Evolutionary conservation across 2,888 invertebrate species (phyloP), one percentile per base, ranked within the genome.

Genomic region (Diplolepis rosae): DNA sequence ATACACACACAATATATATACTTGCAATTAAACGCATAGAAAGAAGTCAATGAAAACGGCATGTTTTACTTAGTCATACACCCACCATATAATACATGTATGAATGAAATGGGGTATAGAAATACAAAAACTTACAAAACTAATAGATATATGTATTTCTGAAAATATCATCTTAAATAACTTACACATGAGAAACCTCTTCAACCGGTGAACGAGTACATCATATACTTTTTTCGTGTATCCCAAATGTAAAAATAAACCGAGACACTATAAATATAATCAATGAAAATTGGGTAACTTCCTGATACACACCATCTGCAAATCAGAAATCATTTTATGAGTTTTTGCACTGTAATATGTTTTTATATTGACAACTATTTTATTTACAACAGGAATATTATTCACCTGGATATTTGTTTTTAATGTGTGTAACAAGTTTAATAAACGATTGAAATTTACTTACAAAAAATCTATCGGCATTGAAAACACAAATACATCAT

Each of bases 221-320:
- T 80, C 22, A n/a, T 61, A 50, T 76, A n/a, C 75, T 80, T 77
- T 71, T 73, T 71, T 45, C 66, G 69, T 56, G 70, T 48, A 61
- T 61, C 39, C 39, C 71, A 68, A 67, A 72, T 71, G 74, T 78
- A 74, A 79, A 80, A 83, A 80, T 79, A 82, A 79, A 82, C 77
- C 69, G 72, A 78, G 76, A 79, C 84, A 86, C 87, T 87, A 87
- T 84, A 86, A 87, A 87, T 87, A 87, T 81, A 81, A 84, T 84
- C 81, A 78, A 84, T 84, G 81, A 78, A 83, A 85, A 86, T 86
- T 81, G 82, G 83, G 83, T 39, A 39, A 61, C 24, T 39, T 61
- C 61, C 39, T n/a, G 35, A 74, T 73, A 50, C 50, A 82, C 82
- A 85, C 83, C 84, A 85, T 85, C 84, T 79, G 83, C 79, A 81